Conservation (phyloP, 2,797 vertebrate genomes). For the Trematomus bernacchii region DNA sequence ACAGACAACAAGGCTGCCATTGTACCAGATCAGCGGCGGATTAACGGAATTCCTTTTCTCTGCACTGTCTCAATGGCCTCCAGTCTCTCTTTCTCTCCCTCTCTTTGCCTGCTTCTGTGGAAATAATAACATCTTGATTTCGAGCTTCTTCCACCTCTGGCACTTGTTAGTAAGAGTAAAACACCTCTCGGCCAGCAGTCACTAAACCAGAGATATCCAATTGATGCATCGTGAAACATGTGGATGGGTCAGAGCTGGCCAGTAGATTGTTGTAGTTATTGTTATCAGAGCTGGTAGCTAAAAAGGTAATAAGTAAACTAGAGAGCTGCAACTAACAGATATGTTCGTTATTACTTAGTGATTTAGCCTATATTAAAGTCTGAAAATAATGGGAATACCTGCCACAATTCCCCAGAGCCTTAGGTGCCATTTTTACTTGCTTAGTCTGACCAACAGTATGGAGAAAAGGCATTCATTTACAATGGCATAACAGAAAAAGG, state of each 20-base stretch:
- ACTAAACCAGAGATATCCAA: slow-evolving; percentile 18
- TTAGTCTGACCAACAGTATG: background rate
- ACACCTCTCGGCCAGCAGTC: slow-evolving; percentile 1
- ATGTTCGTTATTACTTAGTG: background rate
- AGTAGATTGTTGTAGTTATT: slow-evolving; percentile 21
- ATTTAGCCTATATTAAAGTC: background rate
- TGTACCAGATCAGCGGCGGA: slow-evolving; percentile 88
- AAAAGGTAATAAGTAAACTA: too few species aligned
- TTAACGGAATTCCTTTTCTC: slow-evolving; percentile 88
- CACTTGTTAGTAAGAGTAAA: slow-evolving; percentile 45
- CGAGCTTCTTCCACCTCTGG: slow-evolving; percentile 21
- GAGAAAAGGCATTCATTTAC: background rate
- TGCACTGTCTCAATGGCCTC: slow-evolving; percentile 81
- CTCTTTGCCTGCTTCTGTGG: slow-evolving; percentile 17
- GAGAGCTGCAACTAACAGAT: background rate
- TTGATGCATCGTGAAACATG: slow-evolving; percentile 55
- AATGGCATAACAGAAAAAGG: background rate
- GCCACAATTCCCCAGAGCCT: background rate
- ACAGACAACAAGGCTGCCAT: slow-evolving; percentile 89
- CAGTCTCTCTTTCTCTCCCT: slow-evolving; percentile 56
- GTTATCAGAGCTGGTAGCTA: background rate
- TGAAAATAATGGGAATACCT: background rate
- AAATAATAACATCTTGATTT: slow-evolving; percentile 56
- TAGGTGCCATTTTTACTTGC: background rate
- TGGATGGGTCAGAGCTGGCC: slow-evolving; percentile 41